phyloP scores from a whole-genome alignment of 1,140 invertebrate genomes.

The Macrotrachela quadricornifera region DNA sequence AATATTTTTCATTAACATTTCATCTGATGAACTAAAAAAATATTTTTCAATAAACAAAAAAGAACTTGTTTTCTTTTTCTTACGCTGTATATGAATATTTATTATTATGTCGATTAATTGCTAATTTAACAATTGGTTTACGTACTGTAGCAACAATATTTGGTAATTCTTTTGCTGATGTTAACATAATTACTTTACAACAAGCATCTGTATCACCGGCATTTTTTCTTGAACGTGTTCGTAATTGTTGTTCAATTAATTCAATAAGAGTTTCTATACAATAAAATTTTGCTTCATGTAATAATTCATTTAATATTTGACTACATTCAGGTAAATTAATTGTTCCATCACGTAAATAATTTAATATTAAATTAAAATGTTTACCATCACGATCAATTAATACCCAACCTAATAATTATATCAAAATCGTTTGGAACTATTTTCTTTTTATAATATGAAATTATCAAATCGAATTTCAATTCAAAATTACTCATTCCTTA shows the following conservation, averaged over 20 bases:
- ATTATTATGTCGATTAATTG: constrained; percentile 93
- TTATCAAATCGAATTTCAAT: too few species aligned
- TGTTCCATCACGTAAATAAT: constrained; percentile 75
- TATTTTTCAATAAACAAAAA: background rate
- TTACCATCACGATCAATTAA: constrained; percentile 89
- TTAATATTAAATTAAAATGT: constrained; percentile 85
- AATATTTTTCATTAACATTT: constrained; percentile 92
- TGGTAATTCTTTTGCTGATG: background rate
- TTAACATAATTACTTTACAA: constrained; percentile 6
- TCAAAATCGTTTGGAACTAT: too few species aligned
- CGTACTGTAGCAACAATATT: constrained; percentile 4
- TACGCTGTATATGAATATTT: constrained; percentile 81
- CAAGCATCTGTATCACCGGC: background rate
- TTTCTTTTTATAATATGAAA: too few species aligned
- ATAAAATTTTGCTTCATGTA: constrained; percentile 90
- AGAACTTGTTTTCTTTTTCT: too few species aligned
- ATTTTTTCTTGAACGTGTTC: background rate
- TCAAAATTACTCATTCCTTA: too few species aligned
- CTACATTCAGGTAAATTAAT: constrained; percentile 62
- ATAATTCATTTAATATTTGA: constrained; percentile 49
- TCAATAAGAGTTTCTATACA: constrained; percentile 35
- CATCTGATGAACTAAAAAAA: constrained; percentile 61
- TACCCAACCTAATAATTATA: constrained; percentile 65
- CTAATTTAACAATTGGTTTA: constrained; percentile 31
- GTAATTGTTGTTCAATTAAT: constrained; percentile 15